Percentiles rank a stretch among this genome's conserved stretches.
phyloP scores from a whole-genome alignment of 2,888 invertebrate genomes.

The Hirudinaria manillensis region DNA sequence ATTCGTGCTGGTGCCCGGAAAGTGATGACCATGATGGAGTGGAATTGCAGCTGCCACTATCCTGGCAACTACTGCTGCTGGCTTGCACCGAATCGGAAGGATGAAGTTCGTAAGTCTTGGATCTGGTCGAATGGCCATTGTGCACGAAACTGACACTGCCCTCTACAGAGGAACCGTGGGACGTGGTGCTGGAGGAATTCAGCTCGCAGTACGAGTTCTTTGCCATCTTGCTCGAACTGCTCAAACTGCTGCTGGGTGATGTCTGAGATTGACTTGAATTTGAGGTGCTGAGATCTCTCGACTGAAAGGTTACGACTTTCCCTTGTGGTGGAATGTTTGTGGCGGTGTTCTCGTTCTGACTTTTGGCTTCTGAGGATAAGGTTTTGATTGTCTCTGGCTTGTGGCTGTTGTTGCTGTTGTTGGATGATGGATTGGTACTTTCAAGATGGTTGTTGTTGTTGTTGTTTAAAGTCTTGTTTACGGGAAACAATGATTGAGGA shows the following conservation, averaged over 20 bases:
- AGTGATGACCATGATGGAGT: background rate
- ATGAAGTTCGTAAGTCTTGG: background rate
- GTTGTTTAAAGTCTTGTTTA: background rate
- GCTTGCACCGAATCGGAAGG: background rate
- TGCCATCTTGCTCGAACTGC: too few relatives aligned
- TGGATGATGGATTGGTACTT: background rate
- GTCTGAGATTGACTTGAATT: too few relatives aligned
- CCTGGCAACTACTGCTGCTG: background rate
- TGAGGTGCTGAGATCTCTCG: too few relatives aligned
- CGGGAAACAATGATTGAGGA: background rate
- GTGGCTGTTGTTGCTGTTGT: background rate
- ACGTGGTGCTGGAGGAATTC: background rate
- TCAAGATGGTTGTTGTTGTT: background rate
- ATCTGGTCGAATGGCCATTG: background rate
- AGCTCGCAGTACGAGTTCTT: too few relatives aligned
- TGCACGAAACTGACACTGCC: slow-evolving; percentile 3
- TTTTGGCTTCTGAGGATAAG: too few relatives aligned
- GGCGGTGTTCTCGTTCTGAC: too few relatives aligned
- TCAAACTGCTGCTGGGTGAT: too few relatives aligned
- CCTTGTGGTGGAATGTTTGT: too few relatives aligned
- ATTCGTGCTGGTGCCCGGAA: background rate
- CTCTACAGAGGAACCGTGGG: background rate
- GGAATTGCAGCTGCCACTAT: background rate
- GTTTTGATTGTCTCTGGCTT: background rate
- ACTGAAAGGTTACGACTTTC: too few relatives aligned